These are phyloP conservation scores for Hyalella azteca DNA, from an alignment of 2,888 invertebrate genomes.

Conservation along the genomic window DNA sequence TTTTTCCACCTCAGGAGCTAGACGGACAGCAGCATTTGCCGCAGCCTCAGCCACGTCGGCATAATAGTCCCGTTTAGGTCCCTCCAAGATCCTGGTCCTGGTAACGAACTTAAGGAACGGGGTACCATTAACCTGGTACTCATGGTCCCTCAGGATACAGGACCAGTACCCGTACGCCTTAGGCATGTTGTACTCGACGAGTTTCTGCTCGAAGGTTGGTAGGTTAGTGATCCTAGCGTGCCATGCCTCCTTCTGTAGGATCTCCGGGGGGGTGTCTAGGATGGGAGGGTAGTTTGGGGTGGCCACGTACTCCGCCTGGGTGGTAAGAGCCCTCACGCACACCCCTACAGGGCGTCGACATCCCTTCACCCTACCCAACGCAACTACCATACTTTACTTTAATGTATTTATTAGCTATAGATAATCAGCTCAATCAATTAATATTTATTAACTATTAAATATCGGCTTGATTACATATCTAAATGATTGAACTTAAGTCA, in stretches of 20 bases:
- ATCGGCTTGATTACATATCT: no score
- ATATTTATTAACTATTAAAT: no score
- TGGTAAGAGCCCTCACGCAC: background rate
- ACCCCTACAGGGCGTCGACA: no score
- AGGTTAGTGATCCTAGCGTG: slow-evolving; percentile 42
- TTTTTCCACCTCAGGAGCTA: background rate
- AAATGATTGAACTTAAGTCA: no score
- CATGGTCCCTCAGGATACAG: slow-evolving; percentile 28
- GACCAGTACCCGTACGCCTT: slow-evolving; percentile 50
- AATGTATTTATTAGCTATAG: no score
- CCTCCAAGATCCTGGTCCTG: background rate
- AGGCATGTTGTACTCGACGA: slow-evolving; percentile 54
- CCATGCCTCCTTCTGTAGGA: slow-evolving; percentile 33
- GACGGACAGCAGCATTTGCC: background rate
- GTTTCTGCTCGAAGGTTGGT: slow-evolving; percentile 52
- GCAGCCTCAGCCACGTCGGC: background rate
- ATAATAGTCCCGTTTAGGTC: background rate
- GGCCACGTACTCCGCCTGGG: slow-evolving; percentile 40
- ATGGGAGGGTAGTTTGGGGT: slow-evolving; percentile 44
- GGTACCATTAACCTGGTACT: slow-evolving; percentile 5
- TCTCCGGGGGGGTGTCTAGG: background rate
- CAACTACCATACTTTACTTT: no score
- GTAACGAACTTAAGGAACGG: slow-evolving; percentile 19
- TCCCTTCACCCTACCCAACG: no score
- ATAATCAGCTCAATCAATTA: no score